Conservation (phyloP, 2,113 vertebrate genomes). For the Gopherus evgoodei region DNA sequence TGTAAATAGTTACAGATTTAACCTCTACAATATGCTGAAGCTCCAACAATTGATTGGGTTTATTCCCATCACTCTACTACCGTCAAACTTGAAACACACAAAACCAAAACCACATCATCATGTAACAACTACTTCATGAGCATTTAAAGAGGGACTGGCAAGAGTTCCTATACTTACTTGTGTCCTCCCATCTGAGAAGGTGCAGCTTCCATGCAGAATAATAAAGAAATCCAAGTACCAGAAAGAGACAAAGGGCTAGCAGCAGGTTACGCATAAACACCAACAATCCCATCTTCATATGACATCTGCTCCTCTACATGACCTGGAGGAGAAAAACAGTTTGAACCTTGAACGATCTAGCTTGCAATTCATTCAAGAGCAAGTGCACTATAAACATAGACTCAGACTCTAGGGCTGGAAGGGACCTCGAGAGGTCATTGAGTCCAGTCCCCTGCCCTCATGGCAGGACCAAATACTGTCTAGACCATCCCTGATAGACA, state of each 20-base stretch:
- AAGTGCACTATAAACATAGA: accelerated
- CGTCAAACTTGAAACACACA: not conserved
- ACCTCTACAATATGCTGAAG: slow-evolving; percentile 25
- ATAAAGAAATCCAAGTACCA: slow-evolving; percentile 96
- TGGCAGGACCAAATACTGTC: no score
- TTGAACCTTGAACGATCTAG: not conserved
- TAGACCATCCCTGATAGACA: no score
- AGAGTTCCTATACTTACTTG: slow-evolving; percentile 87
- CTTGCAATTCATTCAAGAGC: not conserved
- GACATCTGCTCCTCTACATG: slow-evolving; percentile 83
- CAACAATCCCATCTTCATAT: slow-evolving; percentile 95
- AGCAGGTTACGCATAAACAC: slow-evolving; percentile 94
- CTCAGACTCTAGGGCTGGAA: no score
- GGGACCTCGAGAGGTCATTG: no score
- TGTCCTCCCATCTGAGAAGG: slow-evolving; percentile 91
- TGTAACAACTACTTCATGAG: not conserved
- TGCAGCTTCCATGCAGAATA: slow-evolving; percentile 96
- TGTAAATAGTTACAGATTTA: slow-evolving; percentile 43
- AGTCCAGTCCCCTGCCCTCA: no score
- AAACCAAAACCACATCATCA: not conserved
- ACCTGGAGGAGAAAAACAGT: slow-evolving; percentile 77
- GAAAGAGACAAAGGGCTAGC: slow-evolving; percentile 93
- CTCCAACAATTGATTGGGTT: slow-evolving; percentile 20
- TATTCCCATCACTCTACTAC: slow-evolving; percentile 21
- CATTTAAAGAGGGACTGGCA: not conserved